Evolutionary conservation across 2,113 vertebrate genomes (phyloP), one percentile per base, ranked within the genome.

Genomic region (Callipepla squamata): DNA sequence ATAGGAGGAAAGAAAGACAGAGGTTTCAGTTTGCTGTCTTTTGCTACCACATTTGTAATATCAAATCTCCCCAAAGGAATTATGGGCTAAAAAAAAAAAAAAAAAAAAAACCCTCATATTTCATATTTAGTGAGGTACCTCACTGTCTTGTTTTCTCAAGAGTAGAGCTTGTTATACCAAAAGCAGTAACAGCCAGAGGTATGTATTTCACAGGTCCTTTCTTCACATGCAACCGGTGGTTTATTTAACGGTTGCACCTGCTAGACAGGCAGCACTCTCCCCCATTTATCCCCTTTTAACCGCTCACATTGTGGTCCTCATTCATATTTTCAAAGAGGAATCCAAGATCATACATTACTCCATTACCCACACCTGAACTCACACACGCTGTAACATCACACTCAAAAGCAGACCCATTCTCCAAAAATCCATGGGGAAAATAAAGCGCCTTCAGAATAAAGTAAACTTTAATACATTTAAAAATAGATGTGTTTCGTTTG

Each of bases 161-260:
- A 11, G 25, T 40, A 28, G 26, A 40, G 61, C 36, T 63, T 26
- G 16, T 28, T 18, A 63, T 28, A 40, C 36, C 17, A 63, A 26
- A 40, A 72, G 17, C 48, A 87, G 7, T 44, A 51, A 62, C 17
- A 48, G 8, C 55, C 67, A 18, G 57, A 76, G 18, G 26, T 1
- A 22, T 11, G 3, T 28, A 23, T 65, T 75, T 74, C 36, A 72
- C 26, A 84, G 13, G 9, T 19, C 13, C 32, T 25, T 26, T 14
- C 48, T 77, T 82, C 44, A 76, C 42, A 51, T 4, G 50, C 83
- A 70, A 4, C 14, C 59, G 91, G 9, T 50, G 30, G 25, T 57
- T 95, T 26, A 36, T 70, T 79, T n/a, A 47, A 63, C n/a, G 65
- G 34, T 42, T 83, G 16, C 68, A 94, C 68, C 87, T 91, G 67